Conservation (phyloP, 2,797 vertebrate species). For the Erethizon dorsatum region DNA sequence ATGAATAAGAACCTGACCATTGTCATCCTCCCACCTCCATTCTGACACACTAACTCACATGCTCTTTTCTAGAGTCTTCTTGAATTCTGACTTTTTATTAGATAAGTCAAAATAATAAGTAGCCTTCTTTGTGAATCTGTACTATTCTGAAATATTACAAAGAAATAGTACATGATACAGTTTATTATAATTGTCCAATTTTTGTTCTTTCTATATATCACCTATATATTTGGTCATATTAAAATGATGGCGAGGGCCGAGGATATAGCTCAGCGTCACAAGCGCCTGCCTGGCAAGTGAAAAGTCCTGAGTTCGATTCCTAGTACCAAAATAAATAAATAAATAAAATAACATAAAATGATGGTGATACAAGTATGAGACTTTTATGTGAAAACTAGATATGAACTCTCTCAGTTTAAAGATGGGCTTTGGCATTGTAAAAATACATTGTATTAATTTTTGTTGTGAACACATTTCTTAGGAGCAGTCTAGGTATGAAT, state of each 20-base stretch:
- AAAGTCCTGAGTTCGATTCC: no score
- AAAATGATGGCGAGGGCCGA: background rate
- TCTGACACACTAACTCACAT: background rate
- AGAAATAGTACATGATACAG: background rate
- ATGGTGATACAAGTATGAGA: background rate
- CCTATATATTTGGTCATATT: background rate
- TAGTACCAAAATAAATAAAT: no score
- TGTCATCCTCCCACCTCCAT: no score
- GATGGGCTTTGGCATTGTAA: background rate
- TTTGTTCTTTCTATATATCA: background rate
- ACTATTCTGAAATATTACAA: slow-evolving; percentile 34
- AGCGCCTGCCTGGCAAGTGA: no score
- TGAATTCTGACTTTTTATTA: background rate
- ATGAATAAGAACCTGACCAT: background rate
- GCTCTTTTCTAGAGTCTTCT: background rate
- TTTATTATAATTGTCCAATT: background rate
- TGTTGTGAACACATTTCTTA: slow-evolving; percentile 11
- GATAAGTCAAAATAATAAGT: background rate
- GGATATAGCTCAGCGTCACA: no score
- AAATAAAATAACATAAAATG: background rate
- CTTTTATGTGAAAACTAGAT: background rate
- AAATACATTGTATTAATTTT: background rate
- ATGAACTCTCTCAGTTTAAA: background rate
- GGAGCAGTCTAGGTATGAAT: background rate
- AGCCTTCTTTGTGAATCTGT: background rate